phyloP scores from a whole-genome alignment of 1,140 invertebrate species.

The Fopius arisanus region DNA sequence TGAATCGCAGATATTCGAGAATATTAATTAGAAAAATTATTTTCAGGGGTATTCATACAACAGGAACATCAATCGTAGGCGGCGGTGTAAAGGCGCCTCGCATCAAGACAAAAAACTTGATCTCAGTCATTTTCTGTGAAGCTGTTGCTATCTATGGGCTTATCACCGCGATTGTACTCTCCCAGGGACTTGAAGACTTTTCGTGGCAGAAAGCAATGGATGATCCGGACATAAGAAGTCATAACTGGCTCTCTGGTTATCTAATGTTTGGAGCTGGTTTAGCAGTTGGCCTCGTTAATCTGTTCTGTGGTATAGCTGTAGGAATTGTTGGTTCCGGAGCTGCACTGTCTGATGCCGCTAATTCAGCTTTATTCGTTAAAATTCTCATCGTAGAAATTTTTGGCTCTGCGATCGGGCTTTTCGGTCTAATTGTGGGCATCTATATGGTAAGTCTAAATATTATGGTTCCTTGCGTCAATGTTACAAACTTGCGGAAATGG shows the following conservation, averaged over 20 bases:
- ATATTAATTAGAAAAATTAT: constrained; percentile 28
- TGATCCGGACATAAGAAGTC: constrained; percentile 49
- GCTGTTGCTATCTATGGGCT: constrained; percentile 99
- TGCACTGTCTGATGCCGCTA: constrained; percentile 94
- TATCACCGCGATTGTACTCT: constrained; percentile 96
- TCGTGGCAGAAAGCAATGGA: constrained; percentile 43
- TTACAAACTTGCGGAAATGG: too few relatives aligned
- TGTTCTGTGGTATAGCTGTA: constrained; percentile 95
- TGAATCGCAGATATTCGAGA: too few relatives aligned
- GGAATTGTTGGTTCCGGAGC: constrained; percentile 96
- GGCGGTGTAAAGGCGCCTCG: constrained; percentile 98
- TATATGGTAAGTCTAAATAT: constrained; percentile 72
- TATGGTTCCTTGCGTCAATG: too few relatives aligned
- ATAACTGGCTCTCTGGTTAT: constrained; percentile 84
- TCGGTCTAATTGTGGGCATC: constrained; percentile 97
- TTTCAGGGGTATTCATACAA: constrained; percentile 89
- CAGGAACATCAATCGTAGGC: constrained; percentile 94
- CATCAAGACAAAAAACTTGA: constrained; percentile 99
- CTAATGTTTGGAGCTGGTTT: constrained; percentile 95
- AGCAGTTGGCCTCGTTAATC: constrained; percentile 91
- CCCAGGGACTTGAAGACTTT: constrained; percentile 78
- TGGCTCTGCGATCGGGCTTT: constrained; percentile 96
- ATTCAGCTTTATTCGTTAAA: constrained; percentile 93
- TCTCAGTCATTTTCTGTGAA: constrained; percentile 99
- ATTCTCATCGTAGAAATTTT: constrained; percentile 99